Conservation (phyloP, 2,797 vertebrate genomes). For the Momotus momota region DNA sequence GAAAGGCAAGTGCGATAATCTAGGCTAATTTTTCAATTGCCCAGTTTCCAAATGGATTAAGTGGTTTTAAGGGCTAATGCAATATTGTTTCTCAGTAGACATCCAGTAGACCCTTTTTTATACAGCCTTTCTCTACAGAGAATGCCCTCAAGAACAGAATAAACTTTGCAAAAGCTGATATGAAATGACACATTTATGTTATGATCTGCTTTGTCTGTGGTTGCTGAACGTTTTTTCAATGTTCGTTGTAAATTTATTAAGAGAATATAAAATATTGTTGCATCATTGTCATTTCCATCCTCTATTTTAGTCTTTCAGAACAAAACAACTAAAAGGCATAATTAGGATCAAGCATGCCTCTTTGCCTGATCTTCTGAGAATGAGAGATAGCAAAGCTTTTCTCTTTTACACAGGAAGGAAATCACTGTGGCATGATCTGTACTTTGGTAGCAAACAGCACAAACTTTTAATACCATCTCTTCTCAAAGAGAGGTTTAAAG, state of each 20-base stretch:
- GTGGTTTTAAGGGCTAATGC: background rate
- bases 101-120: background rate
- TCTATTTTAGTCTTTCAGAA: background rate
- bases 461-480: background rate
- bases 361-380: background rate
- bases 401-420: background rate
- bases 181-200: background rate
- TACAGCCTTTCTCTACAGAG: background rate
- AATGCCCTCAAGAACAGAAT: background rate
- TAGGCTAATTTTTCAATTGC: background rate
- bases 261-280: background rate
- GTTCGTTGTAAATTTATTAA: background rate
- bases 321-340: background rate
- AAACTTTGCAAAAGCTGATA: background rate
- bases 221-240: background rate
- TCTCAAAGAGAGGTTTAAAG: background rate
- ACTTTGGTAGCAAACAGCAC: background rate
- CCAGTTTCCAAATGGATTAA: background rate
- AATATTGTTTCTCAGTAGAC: background rate
- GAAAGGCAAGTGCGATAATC: background rate
- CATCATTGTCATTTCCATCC: background rate
- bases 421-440: background rate
- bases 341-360: background rate
- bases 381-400: background rate
- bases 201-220: background rate